Base-by-base conservation (phyloP, 2,797 vertebrate genomes). In the Alca torda region DNA sequence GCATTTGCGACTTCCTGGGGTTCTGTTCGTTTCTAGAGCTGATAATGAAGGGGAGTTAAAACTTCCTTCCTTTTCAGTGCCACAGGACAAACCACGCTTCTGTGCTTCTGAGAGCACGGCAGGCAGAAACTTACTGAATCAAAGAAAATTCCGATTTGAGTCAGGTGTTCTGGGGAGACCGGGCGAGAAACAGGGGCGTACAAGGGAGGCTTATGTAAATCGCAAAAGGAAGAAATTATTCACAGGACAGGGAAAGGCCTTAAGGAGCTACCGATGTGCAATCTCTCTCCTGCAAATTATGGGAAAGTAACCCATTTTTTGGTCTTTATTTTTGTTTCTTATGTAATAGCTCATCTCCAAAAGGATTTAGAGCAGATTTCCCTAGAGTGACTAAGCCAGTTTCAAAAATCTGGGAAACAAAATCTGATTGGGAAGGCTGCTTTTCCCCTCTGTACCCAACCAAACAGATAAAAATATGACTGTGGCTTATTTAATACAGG, bases 261-360 rank as follows among this genome's bases (percentile, higher is more conserved):
- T 65, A 73, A 90, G 54, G 43, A 95, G 85, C 14, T 63, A 53
- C 56, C 37, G 25, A 82, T 76, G 43, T 80, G 45, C 69, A 74
- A 56, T 69, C 37, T 84, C 41, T 56, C 46, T 82, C 45, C 84
- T 89, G 68, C 48, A 90, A 93, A 90, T 95, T 59, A 84, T 26
- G 45, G 74, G 56, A 70, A 90, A 95, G 80, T 93, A 96, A 94
- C 95, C 90, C 89, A 92, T 73, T 96, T 96, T 87, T 84, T 48
- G 9, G 43, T 80, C 72, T 94, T 93, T 87, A 82, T 93, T 94
- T 95, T 94, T 87, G 43, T 93, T 94, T 92, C 83, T 96, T 95
- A 95, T 37, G 31, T 96, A 96, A 96, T 75, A 95, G 51, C 54
- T 95, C 80, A 90, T 96, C 90, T 95, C 88, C 81, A 93, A 77